Evolutionary conservation across 2,888 invertebrate genomes (phyloP).

Genomic region (Drosophila kambysellisi): DNA sequence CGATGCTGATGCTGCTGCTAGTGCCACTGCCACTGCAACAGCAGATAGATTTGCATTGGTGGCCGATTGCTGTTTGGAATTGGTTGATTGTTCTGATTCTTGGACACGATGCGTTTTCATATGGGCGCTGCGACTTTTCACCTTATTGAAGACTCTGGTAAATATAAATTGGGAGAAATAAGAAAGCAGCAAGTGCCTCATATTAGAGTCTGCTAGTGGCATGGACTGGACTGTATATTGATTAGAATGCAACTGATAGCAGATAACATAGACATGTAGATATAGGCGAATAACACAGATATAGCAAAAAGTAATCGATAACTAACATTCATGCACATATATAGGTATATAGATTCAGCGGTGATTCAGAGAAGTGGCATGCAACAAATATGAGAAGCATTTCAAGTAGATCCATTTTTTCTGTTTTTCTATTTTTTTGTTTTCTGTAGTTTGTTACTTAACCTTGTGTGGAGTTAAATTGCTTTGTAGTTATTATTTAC

Average conservation of each 20-base stretch:
- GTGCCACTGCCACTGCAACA: conserved; percentile 21
- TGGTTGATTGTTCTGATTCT: conserved; percentile 89
- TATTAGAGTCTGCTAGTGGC: conserved; percentile 38
- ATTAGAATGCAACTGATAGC: conserved; percentile 28
- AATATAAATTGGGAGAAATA: neutral
- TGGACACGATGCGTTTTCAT: conserved; percentile 99
- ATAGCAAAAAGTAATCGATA: conserved; percentile 26
- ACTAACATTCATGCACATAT: conserved; percentile 50
- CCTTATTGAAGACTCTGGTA: conserved; percentile 97
- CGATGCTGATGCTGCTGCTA: conserved; percentile 31
- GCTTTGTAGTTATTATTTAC: conserved; percentile 67
- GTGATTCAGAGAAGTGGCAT: conserved; percentile 51
- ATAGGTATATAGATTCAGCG: conserved; percentile 24
- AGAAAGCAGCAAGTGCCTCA: conserved; percentile 20
- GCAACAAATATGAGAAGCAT: conserved; percentile 54
- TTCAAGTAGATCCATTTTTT: neutral
- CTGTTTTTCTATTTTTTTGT: neutral
- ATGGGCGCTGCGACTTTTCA: conserved; percentile 99
- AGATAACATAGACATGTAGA: conserved; percentile 48
- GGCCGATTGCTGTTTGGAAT: conserved; percentile 46
- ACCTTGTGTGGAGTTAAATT: conserved; percentile 76
- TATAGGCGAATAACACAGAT: conserved; percentile 46
- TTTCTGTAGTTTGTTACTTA: conserved; percentile 60
- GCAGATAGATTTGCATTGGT: conserved; percentile 25
- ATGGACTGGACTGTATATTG: neutral